Evolutionary conservation across 1,140 invertebrate species (phyloP), one percentile per base, ranked within the genome.

Genomic region (Nebria ingens): DNA sequence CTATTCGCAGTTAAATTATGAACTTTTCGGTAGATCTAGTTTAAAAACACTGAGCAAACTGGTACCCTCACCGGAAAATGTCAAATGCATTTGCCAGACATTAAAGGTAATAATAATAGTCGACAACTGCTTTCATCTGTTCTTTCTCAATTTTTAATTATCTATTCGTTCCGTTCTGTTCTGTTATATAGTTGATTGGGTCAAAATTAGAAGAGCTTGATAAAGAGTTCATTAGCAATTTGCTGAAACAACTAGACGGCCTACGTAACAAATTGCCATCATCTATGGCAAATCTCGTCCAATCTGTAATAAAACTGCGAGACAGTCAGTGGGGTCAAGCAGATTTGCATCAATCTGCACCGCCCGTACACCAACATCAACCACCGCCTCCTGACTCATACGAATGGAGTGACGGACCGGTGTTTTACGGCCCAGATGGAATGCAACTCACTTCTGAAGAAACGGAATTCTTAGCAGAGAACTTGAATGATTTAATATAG

Each of bases 51-150:
- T 53, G n/a, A 17, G 34, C 25, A 54, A 21, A 21, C 21, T 61
- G 34, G 52, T 34, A 13, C 11, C 54, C 2, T n/a, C 42, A 1
- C 57, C 66, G 45, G 75, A 76, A 21, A 75, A 76, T 67, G 64
- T 76, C 1, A 78, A 78, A 58, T 77, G 73, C 62, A 71, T 74
- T 53, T 78, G 76, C 61, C 74, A 78, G 67, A 72, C 75, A 22
- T 59, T 79, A 6, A 79, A 79, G 64, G 72, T 73, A 65, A 54
- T 51, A 34, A 45, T 45, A 42, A 45, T 3, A 42, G n/a, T n/a
- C n/a, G n/a, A 42, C 13, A 45, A 11, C 22, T n/a, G 19, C 3
- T 51, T n/a, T 11, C 11, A 13, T 20, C 9, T 15, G 19, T 56
- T 52, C 19, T 19, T 11, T 56, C 19, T 12, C 20, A 34, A 51